phyloP scores from a whole-genome alignment of 2,113 vertebrate species.

The Macrotus californicus region DNA sequence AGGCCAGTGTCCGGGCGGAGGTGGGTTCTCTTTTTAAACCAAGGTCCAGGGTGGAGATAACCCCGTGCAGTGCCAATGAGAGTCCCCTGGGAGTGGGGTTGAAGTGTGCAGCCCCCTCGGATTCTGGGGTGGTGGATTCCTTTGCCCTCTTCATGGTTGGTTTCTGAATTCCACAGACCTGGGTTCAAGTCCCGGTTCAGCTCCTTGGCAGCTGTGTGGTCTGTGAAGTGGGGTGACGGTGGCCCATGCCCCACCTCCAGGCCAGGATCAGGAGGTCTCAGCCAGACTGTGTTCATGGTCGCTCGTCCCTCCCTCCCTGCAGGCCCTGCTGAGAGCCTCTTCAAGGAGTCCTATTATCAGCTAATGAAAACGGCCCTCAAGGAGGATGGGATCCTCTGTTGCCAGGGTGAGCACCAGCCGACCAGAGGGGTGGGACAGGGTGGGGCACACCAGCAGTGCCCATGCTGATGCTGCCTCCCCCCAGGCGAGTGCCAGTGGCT shows the following conservation, averaged over 20 bases:
- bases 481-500: conserved; percentile 97
- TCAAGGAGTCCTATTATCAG: conserved; percentile 98
- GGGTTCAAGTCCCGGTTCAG: not conserved
- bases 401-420: conserved; percentile 86
- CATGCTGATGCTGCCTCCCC: not conserved
- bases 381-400: conserved; percentile 94
- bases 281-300: accelerated
- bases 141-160: accelerated
- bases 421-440: accelerated
- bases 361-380: conserved; percentile 96
- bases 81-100: not conserved
- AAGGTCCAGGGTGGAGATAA: not conserved
- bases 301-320: accelerated
- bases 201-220: not conserved
- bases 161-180: not conserved
- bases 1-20: not conserved
- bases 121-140: not conserved
- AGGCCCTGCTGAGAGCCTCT: conserved; percentile 95
- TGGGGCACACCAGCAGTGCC: not conserved
- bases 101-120: not conserved
- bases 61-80: not conserved
- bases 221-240: not conserved
- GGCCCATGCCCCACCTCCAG: not conserved
- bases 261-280: not conserved
- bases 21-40: not conserved